Percentiles rank a stretch among this genome's conserved stretches.
Evolutionary conservation across 1,140 invertebrate genomes (phyloP).

Genomic region (Pseudomyrmex pallidus): DNA sequence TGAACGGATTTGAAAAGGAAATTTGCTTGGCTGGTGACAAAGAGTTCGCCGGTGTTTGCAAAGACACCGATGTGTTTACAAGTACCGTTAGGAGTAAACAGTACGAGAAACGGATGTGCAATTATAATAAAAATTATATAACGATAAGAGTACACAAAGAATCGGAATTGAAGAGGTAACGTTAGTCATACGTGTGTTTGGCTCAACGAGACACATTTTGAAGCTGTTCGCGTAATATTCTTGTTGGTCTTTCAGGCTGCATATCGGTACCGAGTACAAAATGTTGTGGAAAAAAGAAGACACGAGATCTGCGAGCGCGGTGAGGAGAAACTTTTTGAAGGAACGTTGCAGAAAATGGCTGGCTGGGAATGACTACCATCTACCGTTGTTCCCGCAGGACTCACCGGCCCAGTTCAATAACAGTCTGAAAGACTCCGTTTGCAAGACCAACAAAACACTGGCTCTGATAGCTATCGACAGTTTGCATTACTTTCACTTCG

Average conservation of each 20-base stretch:
- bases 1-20: constrained; percentile 34
- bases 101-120: constrained; percentile 68
- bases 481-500: constrained; percentile 89
- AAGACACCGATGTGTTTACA: constrained; percentile 77
- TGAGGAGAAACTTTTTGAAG: constrained; percentile 70
- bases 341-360: constrained; percentile 79
- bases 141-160: constrained; percentile 49
- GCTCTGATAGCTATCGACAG: constrained; percentile 90
- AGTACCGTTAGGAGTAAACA: constrained; percentile 41
- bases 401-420: constrained; percentile 49
- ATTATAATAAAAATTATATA: constrained; percentile 66
- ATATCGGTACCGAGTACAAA: constrained; percentile 70
- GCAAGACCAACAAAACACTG: constrained; percentile 88
- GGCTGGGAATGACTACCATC: constrained; percentile 80
- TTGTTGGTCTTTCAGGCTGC: constrained; percentile 39
- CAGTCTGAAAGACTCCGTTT: constrained; percentile 83
- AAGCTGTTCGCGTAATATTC: not conserved
- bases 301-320: constrained; percentile 82
- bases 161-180: constrained; percentile 55
- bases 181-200: not conserved
- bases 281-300: constrained; percentile 85
- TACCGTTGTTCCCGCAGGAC: constrained; percentile 76
- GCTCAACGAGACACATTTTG: not conserved
- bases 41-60: constrained; percentile 73
- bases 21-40: constrained; percentile 70